Conservation (phyloP, 30 jellyfish, hydroid and myxozoan species). For the Sanderia malayensis region DNA sequence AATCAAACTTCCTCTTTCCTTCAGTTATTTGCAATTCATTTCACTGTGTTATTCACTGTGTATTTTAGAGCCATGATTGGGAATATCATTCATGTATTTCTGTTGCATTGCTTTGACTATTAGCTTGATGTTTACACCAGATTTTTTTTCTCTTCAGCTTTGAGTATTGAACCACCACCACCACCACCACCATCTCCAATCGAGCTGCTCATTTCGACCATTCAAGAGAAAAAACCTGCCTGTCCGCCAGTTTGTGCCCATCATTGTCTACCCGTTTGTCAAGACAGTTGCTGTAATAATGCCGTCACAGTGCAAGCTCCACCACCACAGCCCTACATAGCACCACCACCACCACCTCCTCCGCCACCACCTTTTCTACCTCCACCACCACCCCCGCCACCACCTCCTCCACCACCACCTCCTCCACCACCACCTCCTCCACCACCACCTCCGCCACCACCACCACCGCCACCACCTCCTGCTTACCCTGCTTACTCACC, state of each 20-base stretch:
- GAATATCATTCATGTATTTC: no score
- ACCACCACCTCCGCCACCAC: conserved; percentile 59
- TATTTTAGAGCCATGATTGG: no score
- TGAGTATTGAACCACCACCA: conserved; percentile 50
- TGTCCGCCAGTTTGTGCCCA: conserved; percentile 66
- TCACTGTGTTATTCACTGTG: no score
- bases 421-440: conserved; percentile 74
- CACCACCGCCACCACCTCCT: conserved; percentile 46
- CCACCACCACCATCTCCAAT: conserved; percentile 82
- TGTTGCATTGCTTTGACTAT: no score
- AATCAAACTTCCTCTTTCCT: no score
- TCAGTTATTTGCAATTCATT: no score
- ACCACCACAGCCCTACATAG: conserved; percentile 63
- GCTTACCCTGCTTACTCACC: conserved; percentile 31
- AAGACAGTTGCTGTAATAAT: conserved; percentile 44
- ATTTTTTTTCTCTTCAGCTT: conserved; percentile 44
- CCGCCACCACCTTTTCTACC: conserved; percentile 50
- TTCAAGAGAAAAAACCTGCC: conserved; percentile 46
- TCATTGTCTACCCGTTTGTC: conserved; percentile 57
- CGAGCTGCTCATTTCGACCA: conserved; percentile 56
- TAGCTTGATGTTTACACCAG: no score
- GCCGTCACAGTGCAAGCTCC: conserved; percentile 50
- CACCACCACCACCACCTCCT: conserved; percentile 64
- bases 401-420: conserved; percentile 58
- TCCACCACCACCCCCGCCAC: conserved; percentile 59